These are phyloP conservation scores for Aphidoletes aphidimyza DNA, from an alignment of 2,888 invertebrate genomes.

Conservation along the genomic window DNA sequence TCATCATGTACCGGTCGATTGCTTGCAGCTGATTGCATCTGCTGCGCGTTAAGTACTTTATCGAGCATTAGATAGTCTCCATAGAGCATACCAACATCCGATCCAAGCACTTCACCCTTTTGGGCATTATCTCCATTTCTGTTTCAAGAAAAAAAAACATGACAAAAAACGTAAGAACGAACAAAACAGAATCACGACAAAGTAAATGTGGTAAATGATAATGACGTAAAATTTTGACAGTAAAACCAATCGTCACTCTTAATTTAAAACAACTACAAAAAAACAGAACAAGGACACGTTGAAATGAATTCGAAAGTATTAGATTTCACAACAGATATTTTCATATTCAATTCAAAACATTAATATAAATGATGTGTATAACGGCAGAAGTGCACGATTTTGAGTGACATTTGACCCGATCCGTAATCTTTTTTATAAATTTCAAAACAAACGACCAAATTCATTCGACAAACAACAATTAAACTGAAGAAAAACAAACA, in stretches of 20 bases:
- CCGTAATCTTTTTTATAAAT: background rate
- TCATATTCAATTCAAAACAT: background rate
- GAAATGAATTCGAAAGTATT: background rate
- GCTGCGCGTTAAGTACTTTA: slow-evolving; percentile 83
- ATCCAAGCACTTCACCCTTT: slow-evolving; percentile 71
- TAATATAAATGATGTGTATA: too few relatives aligned
- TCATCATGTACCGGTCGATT: slow-evolving; percentile 90
- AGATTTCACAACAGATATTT: background rate
- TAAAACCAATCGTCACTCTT: background rate
- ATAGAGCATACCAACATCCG: slow-evolving; percentile 85
- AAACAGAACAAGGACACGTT: background rate
- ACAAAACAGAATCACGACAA: background rate
- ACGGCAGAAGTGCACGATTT: background rate
- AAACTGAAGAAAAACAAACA: background rate
- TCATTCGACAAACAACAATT: background rate
- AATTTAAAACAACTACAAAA: background rate
- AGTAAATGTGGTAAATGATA: too few relatives aligned
- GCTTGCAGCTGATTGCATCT: slow-evolving; percentile 80
- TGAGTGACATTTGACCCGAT: background rate
- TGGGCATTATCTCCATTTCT: slow-evolving; percentile 59
- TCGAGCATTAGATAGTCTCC: slow-evolving; percentile 92
- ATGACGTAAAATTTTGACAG: too few relatives aligned
- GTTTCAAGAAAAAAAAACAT: background rate
- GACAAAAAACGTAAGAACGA: background rate
- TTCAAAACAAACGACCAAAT: background rate